phyloP scores from a whole-genome alignment of 2,888 invertebrate species.

The Brenthis ino region DNA sequence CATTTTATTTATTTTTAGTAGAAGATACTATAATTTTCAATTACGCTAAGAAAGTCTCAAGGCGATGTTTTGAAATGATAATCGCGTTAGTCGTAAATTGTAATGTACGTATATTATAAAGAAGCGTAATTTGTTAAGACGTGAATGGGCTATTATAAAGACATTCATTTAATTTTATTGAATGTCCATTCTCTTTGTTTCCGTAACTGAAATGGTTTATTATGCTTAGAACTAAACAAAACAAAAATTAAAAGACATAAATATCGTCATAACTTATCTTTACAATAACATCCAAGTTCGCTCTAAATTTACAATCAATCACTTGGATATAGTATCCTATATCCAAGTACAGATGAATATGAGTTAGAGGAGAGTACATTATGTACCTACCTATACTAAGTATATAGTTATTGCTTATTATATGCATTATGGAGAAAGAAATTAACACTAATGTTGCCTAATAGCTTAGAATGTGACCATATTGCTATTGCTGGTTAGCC shows the following conservation, averaged over 20 bases:
- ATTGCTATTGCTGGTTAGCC: too few relatives aligned
- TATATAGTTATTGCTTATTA: too few relatives aligned
- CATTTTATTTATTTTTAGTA: conserved; percentile 3
- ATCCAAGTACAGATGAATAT: too few relatives aligned
- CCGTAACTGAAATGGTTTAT: background rate
- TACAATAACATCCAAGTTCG: background rate
- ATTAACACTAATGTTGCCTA: too few relatives aligned
- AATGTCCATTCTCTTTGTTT: conserved; percentile 6
- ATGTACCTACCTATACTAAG: too few relatives aligned
- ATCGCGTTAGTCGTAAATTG: conserved; percentile 1
- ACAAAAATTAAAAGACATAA: background rate
- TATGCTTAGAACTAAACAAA: background rate
- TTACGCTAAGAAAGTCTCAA: background rate
- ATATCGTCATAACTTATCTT: background rate
- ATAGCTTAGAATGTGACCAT: too few relatives aligned
- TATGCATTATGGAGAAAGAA: too few relatives aligned
- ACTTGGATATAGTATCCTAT: too few relatives aligned
- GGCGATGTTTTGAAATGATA: background rate
- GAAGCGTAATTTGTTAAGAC: background rate
- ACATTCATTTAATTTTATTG: conserved; percentile 17
- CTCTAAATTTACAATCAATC: too few relatives aligned
- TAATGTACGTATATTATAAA: background rate
- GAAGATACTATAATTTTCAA: background rate
- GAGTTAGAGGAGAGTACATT: too few relatives aligned
- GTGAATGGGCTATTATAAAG: conserved; percentile 10